These are phyloP conservation scores for Anthopleura sola DNA, from an alignment of 64 coral and sea anemone genomes.

Conservation along the genomic window DNA sequence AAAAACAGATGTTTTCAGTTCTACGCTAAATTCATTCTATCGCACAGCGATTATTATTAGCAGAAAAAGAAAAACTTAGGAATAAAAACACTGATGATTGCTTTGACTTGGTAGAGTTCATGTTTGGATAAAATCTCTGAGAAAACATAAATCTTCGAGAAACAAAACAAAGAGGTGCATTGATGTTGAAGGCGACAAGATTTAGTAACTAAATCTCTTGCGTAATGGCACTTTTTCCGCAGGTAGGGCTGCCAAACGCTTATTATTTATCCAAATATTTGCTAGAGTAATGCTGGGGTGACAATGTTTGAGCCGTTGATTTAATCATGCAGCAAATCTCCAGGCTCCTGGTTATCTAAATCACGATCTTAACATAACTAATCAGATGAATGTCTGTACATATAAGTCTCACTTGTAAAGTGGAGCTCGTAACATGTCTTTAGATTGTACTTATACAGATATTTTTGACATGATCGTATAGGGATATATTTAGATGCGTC, in stretches of 20 bases:
- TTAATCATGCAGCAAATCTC: neutral
- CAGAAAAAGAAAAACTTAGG: neutral
- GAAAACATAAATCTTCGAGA: neutral
- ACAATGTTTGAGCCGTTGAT: neutral
- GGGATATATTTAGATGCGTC: neutral
- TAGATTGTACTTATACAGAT: neutral
- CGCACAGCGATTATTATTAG: neutral
- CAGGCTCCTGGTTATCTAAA: neutral
- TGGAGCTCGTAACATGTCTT: neutral
- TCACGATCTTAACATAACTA: conserved; percentile 7
- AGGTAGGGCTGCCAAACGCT: neutral
- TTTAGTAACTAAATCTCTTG: neutral
- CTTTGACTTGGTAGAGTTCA: neutral
- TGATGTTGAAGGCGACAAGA: neutral
- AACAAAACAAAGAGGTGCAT: neutral
- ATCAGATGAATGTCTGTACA: neutral
- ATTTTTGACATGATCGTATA: neutral
- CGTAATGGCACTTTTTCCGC: neutral
- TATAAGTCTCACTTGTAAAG: neutral
- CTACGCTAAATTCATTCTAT: neutral
- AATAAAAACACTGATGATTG: neutral
- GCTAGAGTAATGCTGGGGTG: neutral
- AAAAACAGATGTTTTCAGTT: neutral
- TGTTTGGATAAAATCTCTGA: conserved; percentile 1
- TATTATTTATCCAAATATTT: conserved; percentile 1